Percentiles rank a stretch among this genome's conserved stretches.
Conservation (phyloP, 2,797 vertebrate species). For the Emys orbicularis region DNA sequence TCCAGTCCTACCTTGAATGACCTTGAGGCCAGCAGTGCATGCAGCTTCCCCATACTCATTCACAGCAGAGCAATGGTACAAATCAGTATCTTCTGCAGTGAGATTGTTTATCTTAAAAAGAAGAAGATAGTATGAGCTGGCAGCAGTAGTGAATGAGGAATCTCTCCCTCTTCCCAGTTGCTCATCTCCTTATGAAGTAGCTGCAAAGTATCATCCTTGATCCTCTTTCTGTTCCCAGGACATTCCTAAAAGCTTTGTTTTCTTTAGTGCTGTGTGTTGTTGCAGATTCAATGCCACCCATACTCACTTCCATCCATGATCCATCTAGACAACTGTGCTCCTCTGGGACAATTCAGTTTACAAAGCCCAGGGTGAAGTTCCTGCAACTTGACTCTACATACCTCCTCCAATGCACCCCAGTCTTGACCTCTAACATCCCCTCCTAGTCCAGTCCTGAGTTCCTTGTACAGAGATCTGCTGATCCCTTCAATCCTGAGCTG, state of each 20-base stretch:
- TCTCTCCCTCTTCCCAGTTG: not conserved
- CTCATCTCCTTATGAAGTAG: not conserved
- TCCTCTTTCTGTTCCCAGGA: not conserved
- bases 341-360: not conserved
- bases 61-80: conserved; percentile 87
- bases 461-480: not conserved
- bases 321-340: not conserved
- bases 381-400: not conserved
- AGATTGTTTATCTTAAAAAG: conserved; percentile 84
- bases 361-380: not conserved
- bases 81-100: conserved; percentile 80
- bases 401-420: too few species aligned
- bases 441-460: not conserved
- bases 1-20: conserved; percentile 83
- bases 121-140: not conserved
- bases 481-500: not conserved
- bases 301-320: not conserved
- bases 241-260: not conserved
- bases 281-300: not conserved
- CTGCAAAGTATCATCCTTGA: not conserved
- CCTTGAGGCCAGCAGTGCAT: conserved; percentile 82
- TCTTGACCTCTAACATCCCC: not conserved
- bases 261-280: not conserved
- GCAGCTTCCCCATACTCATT: conserved; percentile 89
- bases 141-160: not conserved